Conservation (phyloP, 2,113 vertebrate genomes). For the Dipodomys merriami region DNA sequence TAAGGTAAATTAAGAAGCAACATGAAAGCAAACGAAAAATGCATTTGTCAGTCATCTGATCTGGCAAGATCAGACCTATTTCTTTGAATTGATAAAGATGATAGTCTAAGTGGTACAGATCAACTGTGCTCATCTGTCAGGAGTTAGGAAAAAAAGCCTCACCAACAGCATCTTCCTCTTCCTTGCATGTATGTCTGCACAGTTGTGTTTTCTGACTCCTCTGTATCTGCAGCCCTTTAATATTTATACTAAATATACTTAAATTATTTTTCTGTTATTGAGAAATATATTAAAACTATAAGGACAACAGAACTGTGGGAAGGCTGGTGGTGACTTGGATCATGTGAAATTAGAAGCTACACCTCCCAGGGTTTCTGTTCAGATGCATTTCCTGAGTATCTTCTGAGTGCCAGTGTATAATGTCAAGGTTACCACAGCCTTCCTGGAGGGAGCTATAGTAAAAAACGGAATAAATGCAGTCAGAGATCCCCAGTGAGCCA, state of each 20-base stretch:
- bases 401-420: background rate
- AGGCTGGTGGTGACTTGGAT: background rate
- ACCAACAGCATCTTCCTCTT: background rate
- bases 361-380: background rate
- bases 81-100: constrained; percentile 18
- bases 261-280: background rate
- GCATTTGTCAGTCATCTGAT: background rate
- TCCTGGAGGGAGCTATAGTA: background rate
- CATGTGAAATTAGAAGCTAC: background rate
- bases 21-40: constrained; percentile 26
- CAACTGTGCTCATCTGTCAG: background rate
- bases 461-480: constrained; percentile 16
- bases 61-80: background rate
- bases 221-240: background rate
- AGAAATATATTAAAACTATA: background rate
- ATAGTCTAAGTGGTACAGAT: background rate
- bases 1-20: constrained; percentile 32
- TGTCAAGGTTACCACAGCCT: constrained; percentile 7
- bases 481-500: background rate
- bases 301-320: background rate
- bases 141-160: background rate
- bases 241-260: background rate
- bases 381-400: constrained; percentile 32
- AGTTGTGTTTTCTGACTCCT: background rate
- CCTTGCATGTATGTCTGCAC: background rate